Base-by-base conservation (phyloP, 2,888 invertebrate genomes). In the Scaeva pyrastri region DNA sequence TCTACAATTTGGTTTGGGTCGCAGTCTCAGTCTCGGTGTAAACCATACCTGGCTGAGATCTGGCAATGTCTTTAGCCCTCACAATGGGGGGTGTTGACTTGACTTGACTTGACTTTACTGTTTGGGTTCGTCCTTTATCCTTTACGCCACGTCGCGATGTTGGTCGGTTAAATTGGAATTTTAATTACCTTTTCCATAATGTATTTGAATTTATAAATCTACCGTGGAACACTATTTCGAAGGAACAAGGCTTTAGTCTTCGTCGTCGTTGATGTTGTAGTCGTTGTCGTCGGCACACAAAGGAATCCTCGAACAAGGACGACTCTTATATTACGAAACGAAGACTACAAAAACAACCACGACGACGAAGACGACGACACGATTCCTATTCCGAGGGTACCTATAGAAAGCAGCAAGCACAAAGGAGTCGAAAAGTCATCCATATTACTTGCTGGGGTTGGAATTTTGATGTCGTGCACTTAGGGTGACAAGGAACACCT, bases 151-250 rank as follows among this genome's bases (percentile, higher is more conserved):
- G 11, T 6, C 50, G 52, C n/a, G 74, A 82, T 66, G 56, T 73
- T 82, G 82, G 86, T 77, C 86, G 86, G 86, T 71, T 82, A 86
- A 86, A 86, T 86, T 86, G 82, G 88, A 88, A 88, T 89, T 89
- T 89, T 89, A 89, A 89, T 89, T 89, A 89, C 89, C 89, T 89
- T 88, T 84, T 88, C 88, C 86, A 89, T 89, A 89, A 89, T 89
- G 76, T 82, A 82, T 66, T 74, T 82, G 77, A 77, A 81, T 82
- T 77, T 81, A 77, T 76, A 85, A 84, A 84, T 79, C 66, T 60
- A 55, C 60, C 77, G 39, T 77, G 58, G 72, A 56, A 43, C 31
- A 79, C 43, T 41, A 70, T 73, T 56, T 58, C 21, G 14, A 23
- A 60, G 36, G 36, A 52, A 52, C 41, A 74, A 62, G 55, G 31